These are phyloP conservation scores for Caenorhabditis uteleia DNA, from an alignment of 2,888 invertebrate genomes.

Conservation along the genomic window DNA sequence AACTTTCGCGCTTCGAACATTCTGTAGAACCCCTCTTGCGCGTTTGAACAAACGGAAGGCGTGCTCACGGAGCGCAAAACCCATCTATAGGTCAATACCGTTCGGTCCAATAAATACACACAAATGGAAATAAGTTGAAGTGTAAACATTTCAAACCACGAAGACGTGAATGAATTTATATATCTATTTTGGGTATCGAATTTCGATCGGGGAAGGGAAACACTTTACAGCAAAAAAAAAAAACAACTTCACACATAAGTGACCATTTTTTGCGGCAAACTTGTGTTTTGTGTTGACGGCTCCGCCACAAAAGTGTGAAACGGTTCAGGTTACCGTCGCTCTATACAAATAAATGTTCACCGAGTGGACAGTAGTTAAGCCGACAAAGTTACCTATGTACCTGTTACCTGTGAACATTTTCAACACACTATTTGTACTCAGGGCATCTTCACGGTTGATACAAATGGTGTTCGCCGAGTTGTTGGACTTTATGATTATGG, in stretches of 20 bases:
- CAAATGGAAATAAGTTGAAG: constrained; percentile 37
- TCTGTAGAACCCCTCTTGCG: constrained; percentile 15
- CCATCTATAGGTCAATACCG: constrained; percentile 22
- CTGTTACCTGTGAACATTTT: too few species aligned
- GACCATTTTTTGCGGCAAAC: too few species aligned
- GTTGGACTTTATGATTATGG: constrained; percentile 68
- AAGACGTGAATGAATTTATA: constrained; percentile 29
- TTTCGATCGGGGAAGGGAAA: too few species aligned
- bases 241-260: constrained; percentile 16
- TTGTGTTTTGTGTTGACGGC: too few species aligned
- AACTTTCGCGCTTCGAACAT: constrained; percentile 8
- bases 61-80: constrained; percentile 33
- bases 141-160: constrained; percentile 25
- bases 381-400: neutral
- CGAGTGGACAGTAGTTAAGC: neutral
- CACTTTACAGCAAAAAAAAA: constrained; percentile 2
- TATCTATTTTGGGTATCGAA: constrained; percentile 22
- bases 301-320: too few species aligned
- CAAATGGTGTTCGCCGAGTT: constrained; percentile 61
- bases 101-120: constrained; percentile 15
- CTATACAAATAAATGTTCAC: neutral
- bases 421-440: constrained; percentile 30
- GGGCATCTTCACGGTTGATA: constrained; percentile 68
- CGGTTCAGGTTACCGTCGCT: neutral
- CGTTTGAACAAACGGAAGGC: constrained; percentile 31